Evolutionary conservation across 1,140 invertebrate species (phyloP).

Genomic region (Euschistus heros): DNA sequence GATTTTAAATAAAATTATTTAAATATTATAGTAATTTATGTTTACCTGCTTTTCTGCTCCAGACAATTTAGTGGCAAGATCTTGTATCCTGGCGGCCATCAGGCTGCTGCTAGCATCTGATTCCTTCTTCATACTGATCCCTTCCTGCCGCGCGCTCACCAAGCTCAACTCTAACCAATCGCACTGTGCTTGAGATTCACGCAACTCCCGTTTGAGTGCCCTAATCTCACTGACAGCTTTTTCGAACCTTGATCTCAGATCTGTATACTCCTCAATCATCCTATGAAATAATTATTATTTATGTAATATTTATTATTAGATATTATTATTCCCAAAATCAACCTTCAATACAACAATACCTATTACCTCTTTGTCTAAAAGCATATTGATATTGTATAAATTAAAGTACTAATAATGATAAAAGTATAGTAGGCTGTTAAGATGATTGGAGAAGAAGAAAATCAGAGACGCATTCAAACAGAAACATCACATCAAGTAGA

Average conservation of each 20-base stretch:
- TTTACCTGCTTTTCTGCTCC: conserved; percentile 63
- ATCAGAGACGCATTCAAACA: no score
- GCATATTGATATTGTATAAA: no score
- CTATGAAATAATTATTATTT: conserved; percentile 34
- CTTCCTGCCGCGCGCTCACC: conserved; percentile 58
- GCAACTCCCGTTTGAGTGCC: conserved; percentile 66
- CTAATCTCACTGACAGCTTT: conserved; percentile 72
- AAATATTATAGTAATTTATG: no score
- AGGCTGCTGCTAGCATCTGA: conserved; percentile 62
- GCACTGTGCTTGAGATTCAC: conserved; percentile 65
- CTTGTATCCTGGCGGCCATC: conserved; percentile 73
- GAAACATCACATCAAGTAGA: no score
- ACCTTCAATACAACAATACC: no score
- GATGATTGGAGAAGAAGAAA: no score
- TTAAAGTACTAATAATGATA: no score
- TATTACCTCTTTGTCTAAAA: no score
- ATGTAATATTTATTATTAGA: no score
- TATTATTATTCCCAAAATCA: no score
- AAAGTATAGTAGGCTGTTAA: no score
- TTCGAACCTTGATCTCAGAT: conserved; percentile 62
- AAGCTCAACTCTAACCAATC: conserved; percentile 68
- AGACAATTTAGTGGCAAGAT: conserved; percentile 68
- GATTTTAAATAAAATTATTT: no score
- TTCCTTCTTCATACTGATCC: conserved; percentile 53
- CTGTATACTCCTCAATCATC: conserved; percentile 66